phyloP scores from a whole-genome alignment of 2,888 invertebrate genomes.

The Folsomia candida region DNA sequence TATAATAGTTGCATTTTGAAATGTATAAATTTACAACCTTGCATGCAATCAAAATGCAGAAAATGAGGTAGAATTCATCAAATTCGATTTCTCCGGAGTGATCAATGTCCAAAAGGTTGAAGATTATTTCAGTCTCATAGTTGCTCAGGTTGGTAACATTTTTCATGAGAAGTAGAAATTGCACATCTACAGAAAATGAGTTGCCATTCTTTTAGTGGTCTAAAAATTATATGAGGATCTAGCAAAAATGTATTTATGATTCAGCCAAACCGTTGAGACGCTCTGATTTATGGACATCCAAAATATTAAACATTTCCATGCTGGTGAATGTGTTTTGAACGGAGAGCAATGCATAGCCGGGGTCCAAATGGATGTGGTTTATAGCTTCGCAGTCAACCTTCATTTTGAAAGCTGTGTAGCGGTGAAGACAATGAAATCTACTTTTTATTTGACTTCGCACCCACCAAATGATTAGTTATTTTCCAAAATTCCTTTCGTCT shows the following conservation, averaged over 20 bases:
- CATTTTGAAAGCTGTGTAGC: too few species aligned
- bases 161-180: slow-evolving; percentile 50
- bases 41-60: slow-evolving; percentile 52
- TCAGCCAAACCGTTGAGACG: slow-evolving; percentile 51
- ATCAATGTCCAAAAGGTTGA: slow-evolving; percentile 53
- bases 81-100: slow-evolving; percentile 53
- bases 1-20: neutral
- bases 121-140: slow-evolving; percentile 50
- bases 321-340: slow-evolving; percentile 48
- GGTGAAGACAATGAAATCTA: too few species aligned
- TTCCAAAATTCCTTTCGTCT: too few species aligned
- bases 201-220: too few species aligned
- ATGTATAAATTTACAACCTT: slow-evolving; percentile 44
- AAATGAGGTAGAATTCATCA: slow-evolving; percentile 53
- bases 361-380: slow-evolving; percentile 49
- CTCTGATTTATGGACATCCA: slow-evolving; percentile 49
- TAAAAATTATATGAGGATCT: too few species aligned
- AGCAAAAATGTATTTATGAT: too few species aligned
- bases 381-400: slow-evolving; percentile 36
- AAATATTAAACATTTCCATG: slow-evolving; percentile 50
- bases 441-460: too few species aligned
- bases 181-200: slow-evolving; percentile 52
- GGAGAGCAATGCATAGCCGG: slow-evolving; percentile 50
- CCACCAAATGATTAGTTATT: too few species aligned
- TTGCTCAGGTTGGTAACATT: slow-evolving; percentile 48